These are phyloP conservation scores for Phoebastria nigripes DNA, from an alignment of 2,797 vertebrate genomes.

Conservation along the genomic window DNA sequence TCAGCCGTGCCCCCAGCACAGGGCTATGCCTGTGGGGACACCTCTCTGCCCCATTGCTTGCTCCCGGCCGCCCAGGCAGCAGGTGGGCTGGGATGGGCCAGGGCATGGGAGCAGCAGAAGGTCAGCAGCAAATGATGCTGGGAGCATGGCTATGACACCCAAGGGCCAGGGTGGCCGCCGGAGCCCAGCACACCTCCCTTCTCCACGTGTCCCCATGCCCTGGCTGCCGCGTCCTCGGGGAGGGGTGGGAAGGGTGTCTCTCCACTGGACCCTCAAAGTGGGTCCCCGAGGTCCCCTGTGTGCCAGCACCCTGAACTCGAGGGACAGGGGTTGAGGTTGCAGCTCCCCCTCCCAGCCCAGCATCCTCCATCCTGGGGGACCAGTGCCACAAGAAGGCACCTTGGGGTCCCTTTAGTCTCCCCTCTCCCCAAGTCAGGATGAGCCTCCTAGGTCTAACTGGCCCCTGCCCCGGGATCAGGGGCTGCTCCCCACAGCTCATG, in stretches of 20 bases:
- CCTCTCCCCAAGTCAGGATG: neutral
- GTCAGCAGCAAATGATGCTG: neutral
- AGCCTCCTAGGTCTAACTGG: neutral
- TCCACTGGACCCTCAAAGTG: neutral
- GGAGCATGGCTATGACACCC: neutral
- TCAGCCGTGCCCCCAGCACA: neutral
- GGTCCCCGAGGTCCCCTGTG: neutral
- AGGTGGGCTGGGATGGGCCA: neutral
- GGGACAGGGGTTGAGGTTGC: neutral
- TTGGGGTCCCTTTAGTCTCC: neutral
- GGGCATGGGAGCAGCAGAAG: neutral
- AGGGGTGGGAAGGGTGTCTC: neutral
- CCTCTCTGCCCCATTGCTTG: neutral
- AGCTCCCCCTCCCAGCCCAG: neutral
- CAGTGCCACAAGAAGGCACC: neutral
- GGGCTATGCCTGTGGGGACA: neutral
- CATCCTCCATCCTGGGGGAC: neutral
- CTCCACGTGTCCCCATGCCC: accelerated
- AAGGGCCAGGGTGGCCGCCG: neutral
- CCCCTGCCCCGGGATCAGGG: neutral
- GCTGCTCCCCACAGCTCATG: neutral
- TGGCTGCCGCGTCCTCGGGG: neutral
- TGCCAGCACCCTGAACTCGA: neutral
- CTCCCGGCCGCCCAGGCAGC: accelerated
- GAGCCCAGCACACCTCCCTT: neutral